Base-by-base conservation (phyloP, 2,797 vertebrate genomes). In the Podargus strigoides region DNA sequence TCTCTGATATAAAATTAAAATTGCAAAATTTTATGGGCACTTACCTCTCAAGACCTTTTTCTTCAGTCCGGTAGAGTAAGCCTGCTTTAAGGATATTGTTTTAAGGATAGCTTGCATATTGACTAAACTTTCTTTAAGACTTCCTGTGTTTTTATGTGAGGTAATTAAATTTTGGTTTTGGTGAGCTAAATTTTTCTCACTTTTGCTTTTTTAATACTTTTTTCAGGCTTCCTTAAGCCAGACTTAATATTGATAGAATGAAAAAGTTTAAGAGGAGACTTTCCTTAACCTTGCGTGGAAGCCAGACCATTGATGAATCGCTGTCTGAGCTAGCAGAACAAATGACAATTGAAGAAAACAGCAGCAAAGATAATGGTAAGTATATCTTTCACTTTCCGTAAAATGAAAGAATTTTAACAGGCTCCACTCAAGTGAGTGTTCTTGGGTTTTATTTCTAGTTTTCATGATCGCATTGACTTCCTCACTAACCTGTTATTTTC, bases 301-400 rank as follows among this genome's bases (percentile, higher is more conserved):
- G 99, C 97, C 99, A 99, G 97, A 99, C 99, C 93, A 99, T 99
- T 27, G 99, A 99, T 84, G 99, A 99, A 89, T 99, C 99, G 0
- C 97, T 99, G 67, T 99, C 99, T 10, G 99, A 99, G 96, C 97
- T 99, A 93, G 99, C 99, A 4, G 99, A 99, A 96, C 99, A 99
- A 98, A 99, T 99, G 99, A 99, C 99, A 87, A 98, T 99, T 47
- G 99, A 99, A 97, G 99, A 99, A 87, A 98, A 98, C 78, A 99
- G 99, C 97, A 99, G 98, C 95, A 99, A 99, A 97, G 99, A 99
- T 98, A 99, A 99, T 0, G 99, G 99, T 99, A 96, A 98, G 97
- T 83, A 9, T 53, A 46, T 39, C 79, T 87, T 85, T 87, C 7
- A 22, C 42, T 87, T 92, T n/a, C 5, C 63, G 49, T 28, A 44